Conservation (phyloP, 2,888 invertebrate genomes). For the Trisateles emortualis region DNA sequence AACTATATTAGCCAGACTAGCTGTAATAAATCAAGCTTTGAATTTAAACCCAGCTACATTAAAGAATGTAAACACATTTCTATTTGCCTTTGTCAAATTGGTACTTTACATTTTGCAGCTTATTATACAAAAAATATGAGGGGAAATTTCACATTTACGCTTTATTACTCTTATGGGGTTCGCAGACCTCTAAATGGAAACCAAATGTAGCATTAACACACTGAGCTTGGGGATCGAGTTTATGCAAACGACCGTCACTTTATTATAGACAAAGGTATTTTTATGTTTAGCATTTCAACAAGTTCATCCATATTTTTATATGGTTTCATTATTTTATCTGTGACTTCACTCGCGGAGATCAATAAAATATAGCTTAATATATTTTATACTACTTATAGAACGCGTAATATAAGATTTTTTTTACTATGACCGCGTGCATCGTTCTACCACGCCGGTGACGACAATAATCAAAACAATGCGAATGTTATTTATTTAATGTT, state of each 20-base stretch:
- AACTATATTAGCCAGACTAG: slow-evolving; percentile 32
- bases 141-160: slow-evolving; percentile 4
- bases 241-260: slow-evolving; percentile 12
- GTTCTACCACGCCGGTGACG: no score
- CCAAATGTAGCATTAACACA: slow-evolving; percentile 12
- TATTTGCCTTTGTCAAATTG: slow-evolving; percentile 19
- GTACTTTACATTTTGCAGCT: slow-evolving; percentile 7
- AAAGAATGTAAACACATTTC: slow-evolving; percentile 20
- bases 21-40: slow-evolving; percentile 34
- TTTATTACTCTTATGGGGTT: slow-evolving; percentile 6
- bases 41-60: slow-evolving; percentile 28
- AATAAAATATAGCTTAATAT: no score
- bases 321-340: no score
- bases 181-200: slow-evolving; percentile 9
- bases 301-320: no score
- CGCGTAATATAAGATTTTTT: no score
- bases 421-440: no score
- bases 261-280: slow-evolving; percentile 3
- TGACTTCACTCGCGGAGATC: no score
- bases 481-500: no score
- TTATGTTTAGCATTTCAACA: not conserved
- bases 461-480: no score
- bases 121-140: not conserved
- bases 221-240: not conserved
- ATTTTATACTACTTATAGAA: no score